Evolutionary conservation across 1,140 invertebrate genomes (phyloP).

Genomic region (Apolygus lucorum): DNA sequence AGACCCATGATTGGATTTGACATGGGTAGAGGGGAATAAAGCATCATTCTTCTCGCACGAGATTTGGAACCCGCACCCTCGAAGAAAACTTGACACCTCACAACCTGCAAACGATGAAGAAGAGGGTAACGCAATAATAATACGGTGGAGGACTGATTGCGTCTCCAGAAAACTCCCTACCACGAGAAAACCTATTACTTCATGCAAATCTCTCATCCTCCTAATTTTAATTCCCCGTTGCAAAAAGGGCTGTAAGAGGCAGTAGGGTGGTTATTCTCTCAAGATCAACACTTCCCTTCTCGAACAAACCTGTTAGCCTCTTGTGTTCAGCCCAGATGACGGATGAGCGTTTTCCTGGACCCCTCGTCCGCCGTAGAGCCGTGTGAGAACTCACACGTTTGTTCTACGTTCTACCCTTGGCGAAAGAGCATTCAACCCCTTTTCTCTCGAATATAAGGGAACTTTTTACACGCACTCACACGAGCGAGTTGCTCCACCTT

Average conservation of each 20-base stretch:
- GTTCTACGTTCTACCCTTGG: background rate
- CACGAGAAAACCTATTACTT: background rate
- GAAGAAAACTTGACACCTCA: background rate
- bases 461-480: background rate
- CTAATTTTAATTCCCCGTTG: background rate
- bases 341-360: background rate
- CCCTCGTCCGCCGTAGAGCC: background rate
- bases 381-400: background rate
- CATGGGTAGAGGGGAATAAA: no score
- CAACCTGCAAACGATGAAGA: no score
- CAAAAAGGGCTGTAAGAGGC: background rate
- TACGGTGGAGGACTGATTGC: background rate
- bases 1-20: no score
- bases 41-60: no score
- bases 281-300: background rate
- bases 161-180: background rate
- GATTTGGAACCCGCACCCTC: no score
- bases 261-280: background rate
- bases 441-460: no score
- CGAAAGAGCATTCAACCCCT: no score
- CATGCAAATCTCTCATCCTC: background rate
- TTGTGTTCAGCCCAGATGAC: background rate
- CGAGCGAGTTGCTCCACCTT: background rate
- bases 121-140: background rate
- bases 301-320: background rate